These are phyloP conservation scores for Peromyscus maniculatus DNA, from an alignment of 2,113 vertebrate species.

Conservation along the genomic window DNA sequence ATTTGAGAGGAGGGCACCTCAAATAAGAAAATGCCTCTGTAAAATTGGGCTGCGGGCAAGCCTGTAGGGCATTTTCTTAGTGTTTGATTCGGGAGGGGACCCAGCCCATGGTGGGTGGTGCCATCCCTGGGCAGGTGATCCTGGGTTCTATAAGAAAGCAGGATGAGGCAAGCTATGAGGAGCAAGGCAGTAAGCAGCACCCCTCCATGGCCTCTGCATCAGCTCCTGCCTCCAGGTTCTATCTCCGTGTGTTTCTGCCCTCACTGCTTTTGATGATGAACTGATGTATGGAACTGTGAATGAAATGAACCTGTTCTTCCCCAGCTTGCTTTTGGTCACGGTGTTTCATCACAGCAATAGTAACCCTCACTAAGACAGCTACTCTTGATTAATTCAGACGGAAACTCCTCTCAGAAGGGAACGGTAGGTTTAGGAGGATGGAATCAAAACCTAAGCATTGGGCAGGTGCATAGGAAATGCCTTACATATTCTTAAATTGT, in stretches of 20 bases:
- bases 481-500: neutral
- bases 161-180: neutral
- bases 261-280: neutral
- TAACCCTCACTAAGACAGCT: neutral
- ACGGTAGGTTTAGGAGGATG: neutral
- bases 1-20: too few relatives aligned
- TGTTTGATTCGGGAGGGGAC: too few relatives aligned
- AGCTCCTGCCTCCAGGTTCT: neutral
- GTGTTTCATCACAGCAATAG: neutral
- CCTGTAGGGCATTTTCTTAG: neutral
- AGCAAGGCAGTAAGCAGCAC: neutral
- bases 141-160: neutral
- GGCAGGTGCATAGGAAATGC: neutral
- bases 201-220: neutral
- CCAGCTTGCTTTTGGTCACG: neutral
- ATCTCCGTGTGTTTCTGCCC: neutral
- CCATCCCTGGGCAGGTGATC: neutral
- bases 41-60: neutral
- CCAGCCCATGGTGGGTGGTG: neutral
- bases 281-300: neutral
- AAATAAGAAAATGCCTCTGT: neutral
- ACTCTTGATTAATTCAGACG: neutral
- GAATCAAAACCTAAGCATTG: neutral
- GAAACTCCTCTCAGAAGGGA: neutral
- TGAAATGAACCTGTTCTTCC: neutral